phyloP scores from a whole-genome alignment of 2,888 invertebrate genomes.

The Drosophila kuntzei region DNA sequence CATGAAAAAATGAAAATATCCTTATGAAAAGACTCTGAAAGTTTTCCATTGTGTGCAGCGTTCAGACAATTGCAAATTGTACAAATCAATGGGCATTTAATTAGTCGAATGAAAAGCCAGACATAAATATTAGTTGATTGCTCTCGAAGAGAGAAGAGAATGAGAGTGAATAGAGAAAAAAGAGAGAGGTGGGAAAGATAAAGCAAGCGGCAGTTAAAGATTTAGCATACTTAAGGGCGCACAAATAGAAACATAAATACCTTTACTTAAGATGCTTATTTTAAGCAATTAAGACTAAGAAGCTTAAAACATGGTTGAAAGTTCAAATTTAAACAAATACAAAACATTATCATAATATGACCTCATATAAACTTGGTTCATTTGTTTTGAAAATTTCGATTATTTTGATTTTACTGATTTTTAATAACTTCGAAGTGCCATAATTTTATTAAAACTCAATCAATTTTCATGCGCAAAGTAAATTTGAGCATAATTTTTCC shows the following conservation, averaged over 20 bases:
- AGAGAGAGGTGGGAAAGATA: neutral
- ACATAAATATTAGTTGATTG: conserved; percentile 14
- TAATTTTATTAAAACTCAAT: no score
- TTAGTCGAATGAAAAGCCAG: conserved; percentile 40
- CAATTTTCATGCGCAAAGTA: no score
- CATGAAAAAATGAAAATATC: conserved; percentile 18
- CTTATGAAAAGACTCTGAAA: conserved; percentile 3
- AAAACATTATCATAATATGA: no score
- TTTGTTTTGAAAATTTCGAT: no score
- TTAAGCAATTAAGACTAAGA: conserved; percentile 7
- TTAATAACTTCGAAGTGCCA: no score
- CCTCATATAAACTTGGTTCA: no score
- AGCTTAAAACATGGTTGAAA: conserved; percentile 1
- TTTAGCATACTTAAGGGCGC: conserved; percentile 8
- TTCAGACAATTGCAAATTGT: conserved; percentile 23
- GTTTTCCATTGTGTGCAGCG: conserved; percentile 14
- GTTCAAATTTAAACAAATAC: conserved; percentile 1
- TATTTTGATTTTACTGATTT: no score
- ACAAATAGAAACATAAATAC: conserved; percentile 1
- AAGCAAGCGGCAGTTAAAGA: conserved; percentile 1
- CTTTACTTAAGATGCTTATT: conserved; percentile 16
- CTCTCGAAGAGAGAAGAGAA: neutral
- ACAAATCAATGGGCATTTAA: conserved; percentile 63
- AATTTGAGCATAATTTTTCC: no score
- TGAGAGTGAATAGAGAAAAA: neutral